These are phyloP conservation scores for Frankliniella fusca DNA, from an alignment of 2,888 invertebrate species.

Conservation along the genomic window DNA sequence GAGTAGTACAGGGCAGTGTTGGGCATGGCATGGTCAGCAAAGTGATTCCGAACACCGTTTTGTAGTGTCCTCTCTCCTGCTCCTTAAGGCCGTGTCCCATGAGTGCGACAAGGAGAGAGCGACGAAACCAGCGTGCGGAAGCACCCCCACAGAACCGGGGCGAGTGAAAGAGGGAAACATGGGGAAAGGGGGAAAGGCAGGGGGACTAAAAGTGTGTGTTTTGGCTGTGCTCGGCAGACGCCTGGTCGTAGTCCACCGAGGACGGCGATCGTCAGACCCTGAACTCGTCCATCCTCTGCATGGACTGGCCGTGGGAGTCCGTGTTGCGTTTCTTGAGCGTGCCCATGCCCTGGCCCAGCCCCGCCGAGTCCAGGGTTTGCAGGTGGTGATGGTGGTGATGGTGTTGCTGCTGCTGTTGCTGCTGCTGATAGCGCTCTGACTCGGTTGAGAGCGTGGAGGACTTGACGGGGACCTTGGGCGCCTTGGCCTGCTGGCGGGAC, in stretches of 20 bases:
- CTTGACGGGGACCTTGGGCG: slow-evolving; percentile 22
- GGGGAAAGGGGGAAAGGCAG: not conserved
- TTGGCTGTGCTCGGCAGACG: not conserved
- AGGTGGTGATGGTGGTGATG: slow-evolving; percentile 6
- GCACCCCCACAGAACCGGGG: not conserved
- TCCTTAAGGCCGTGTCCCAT: no score
- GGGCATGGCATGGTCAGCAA: not conserved
- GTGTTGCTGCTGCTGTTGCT: slow-evolving; percentile 1
- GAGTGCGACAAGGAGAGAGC: no score
- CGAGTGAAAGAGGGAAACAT: not conserved
- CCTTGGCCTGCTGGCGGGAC: not conserved
- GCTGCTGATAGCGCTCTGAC: slow-evolving; percentile 13
- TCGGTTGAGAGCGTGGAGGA: not conserved
- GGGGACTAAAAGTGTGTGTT: slow-evolving; percentile 1
- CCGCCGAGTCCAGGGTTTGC: not conserved
- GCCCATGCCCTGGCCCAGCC: slow-evolving; percentile 1
- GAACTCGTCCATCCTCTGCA: slow-evolving; percentile 15
- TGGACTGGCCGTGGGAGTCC: not conserved
- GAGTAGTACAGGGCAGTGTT: not conserved
- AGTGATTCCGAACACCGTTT: no score
- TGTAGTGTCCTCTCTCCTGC: no score
- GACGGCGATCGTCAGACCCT: slow-evolving; percentile 18
- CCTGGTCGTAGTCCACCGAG: slow-evolving; percentile 23
- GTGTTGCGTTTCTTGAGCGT: slow-evolving; percentile 10
- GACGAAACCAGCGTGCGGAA: not conserved